Evolutionary conservation across 2,113 vertebrate species (phyloP).

Genomic region (Stegostoma tigrinum): DNA sequence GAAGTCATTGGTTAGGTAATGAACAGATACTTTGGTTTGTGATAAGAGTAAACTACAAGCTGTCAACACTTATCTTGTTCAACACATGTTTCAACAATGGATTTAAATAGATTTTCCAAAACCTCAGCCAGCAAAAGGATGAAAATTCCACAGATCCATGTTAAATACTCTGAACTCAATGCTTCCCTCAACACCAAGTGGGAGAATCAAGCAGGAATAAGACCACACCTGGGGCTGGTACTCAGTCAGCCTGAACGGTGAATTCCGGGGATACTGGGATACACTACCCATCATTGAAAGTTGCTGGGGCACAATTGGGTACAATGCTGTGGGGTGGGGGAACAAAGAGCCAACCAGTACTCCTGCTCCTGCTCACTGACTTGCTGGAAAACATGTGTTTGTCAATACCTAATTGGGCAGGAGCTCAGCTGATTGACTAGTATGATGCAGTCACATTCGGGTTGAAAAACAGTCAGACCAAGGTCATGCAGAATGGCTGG

Average conservation of each 20-base stretch:
- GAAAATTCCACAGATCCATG: neutral
- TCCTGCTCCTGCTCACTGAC: neutral
- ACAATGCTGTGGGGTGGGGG: neutral
- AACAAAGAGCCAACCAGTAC: neutral
- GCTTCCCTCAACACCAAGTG: neutral
- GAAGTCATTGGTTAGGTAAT: neutral
- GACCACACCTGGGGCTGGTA: neutral
- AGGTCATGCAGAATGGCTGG: neutral
- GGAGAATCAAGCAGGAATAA: neutral
- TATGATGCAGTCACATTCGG: neutral
- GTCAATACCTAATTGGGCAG: neutral
- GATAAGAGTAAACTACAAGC: neutral
- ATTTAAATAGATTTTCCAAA: neutral
- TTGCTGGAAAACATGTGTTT: neutral
- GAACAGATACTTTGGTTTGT: neutral
- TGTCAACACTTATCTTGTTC: neutral
- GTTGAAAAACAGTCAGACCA: neutral
- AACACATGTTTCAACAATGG: neutral
- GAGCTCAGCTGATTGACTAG: neutral
- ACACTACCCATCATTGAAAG: neutral
- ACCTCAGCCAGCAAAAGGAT: neutral
- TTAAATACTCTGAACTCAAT: neutral
- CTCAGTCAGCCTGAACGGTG: neutral
- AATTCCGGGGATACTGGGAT: neutral
- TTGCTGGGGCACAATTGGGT: neutral